phyloP scores from a whole-genome alignment of 2,888 invertebrate species.

The Cataglyphis livida region DNA sequence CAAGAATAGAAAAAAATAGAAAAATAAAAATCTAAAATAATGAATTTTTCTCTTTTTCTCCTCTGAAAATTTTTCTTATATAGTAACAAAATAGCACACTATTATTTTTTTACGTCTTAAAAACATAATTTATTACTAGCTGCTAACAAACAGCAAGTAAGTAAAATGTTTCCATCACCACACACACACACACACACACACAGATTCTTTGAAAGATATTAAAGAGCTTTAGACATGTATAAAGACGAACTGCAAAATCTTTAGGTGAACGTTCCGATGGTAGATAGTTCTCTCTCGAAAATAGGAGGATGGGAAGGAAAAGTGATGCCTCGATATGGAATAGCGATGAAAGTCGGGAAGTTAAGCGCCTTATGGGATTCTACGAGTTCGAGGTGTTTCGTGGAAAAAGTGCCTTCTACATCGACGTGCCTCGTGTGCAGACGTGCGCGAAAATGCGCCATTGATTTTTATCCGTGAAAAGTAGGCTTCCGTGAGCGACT shows the following conservation, averaged over 20 bases:
- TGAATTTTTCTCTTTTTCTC: neutral
- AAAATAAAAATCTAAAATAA: neutral
- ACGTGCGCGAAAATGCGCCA: constrained; percentile 70
- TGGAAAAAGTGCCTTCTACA: constrained; percentile 69
- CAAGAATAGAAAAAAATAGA: neutral
- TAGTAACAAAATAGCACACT: neutral
- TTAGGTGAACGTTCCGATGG: constrained; percentile 23
- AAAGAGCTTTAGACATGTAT: constrained; percentile 45
- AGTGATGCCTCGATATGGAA: constrained; percentile 61
- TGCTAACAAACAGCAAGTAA: neutral
- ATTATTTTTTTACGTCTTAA: neutral
- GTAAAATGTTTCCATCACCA: constrained; percentile 4
- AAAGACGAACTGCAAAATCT: constrained; percentile 55
- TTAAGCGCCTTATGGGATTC: constrained; percentile 74
- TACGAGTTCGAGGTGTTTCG: constrained; percentile 63
- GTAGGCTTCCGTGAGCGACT: constrained; percentile 67
- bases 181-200: too few species aligned
- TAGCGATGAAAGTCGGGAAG: constrained; percentile 76
- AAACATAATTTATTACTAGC: neutral
- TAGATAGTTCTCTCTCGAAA: constrained; percentile 39
- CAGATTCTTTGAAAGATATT: constrained; percentile 21
- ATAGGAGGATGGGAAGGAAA: constrained; percentile 45
- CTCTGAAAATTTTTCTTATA: neutral
- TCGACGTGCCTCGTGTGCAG: constrained; percentile 76
- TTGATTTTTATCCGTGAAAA: constrained; percentile 80